phyloP scores from a whole-genome alignment of 2,113 vertebrate genomes.

The Conger conger region DNA sequence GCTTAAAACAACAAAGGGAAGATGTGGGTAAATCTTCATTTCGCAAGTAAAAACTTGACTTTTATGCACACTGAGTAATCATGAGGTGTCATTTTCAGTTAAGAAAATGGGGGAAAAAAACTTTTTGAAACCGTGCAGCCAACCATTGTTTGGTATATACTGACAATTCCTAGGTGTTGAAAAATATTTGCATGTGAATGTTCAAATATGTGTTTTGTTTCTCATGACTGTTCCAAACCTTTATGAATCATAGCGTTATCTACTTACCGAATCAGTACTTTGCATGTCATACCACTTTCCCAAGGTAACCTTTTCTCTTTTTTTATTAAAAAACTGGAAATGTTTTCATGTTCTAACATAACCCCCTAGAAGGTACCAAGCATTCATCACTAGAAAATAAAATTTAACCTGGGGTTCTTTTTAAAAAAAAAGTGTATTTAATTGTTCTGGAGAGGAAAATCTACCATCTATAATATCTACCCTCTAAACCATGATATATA shows the following conservation, averaged over 20 bases:
- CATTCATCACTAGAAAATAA: neutral
- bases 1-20: neutral
- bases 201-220: neutral
- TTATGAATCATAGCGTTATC: neutral
- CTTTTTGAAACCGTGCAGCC: slow-evolving; percentile 8
- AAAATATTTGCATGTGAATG: neutral
- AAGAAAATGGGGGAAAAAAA: neutral
- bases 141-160: neutral
- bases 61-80: neutral
- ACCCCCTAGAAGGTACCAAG: neutral
- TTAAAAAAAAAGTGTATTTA: neutral
- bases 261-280: neutral
- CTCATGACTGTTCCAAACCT: neutral
- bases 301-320: neutral
- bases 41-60: slow-evolving; percentile 4
- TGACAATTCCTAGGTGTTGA: neutral
- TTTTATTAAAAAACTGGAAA: neutral
- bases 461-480: too few species aligned
- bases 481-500: too few species aligned
- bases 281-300: neutral
- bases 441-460: neutral
- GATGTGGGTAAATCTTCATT: slow-evolving; percentile 14
- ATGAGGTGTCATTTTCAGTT: neutral
- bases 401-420: neutral
- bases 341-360: neutral